Evolutionary conservation across 2,113 vertebrate genomes (phyloP), one percentile per base, ranked within the genome.

Genomic region (Glaucidium brasilianum): DNA sequence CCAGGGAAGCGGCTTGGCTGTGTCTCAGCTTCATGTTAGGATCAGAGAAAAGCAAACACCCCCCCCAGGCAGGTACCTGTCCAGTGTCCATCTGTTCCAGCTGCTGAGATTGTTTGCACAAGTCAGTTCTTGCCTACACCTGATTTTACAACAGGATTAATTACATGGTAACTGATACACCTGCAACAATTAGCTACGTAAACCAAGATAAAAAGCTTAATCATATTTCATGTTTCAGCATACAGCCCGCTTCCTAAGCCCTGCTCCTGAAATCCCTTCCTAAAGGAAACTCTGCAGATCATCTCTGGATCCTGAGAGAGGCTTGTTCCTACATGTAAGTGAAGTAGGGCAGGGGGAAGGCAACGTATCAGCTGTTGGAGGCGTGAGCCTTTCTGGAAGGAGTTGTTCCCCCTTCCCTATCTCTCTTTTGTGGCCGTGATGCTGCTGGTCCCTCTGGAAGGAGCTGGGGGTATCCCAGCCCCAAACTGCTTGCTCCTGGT

Each of bases 51-150:
- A 41, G 23, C 49, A 74, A 30, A 23, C 76, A 21, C 0, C 50
- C 34, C 3, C 3, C 4, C 45, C 45, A 47, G 16, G 62, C 49
- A 2, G 10, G 3, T 69, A 29, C 9, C 49, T 15, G 27, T 53
- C 3, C 3, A 3, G 69, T 68, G 92, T 90, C 85, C 91, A 20
- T 58, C 80, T 84, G 88, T 49, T 49, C 87, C 89, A 74, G 59
- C 90, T 22, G 37, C 67, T 88, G 17, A 0, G 16, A 3, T 41
- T 87, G 73, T 96, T 94, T 84, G 96, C 85, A 56, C 82, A 23
- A 72, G 89, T 74, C 94, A 66, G 87, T 92, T 95, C 96, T 91
- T 80, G 96, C 95, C 94, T 95, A 76, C 90, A 27, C 85, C 73
- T 75, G 71, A 4, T 55, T 69, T 89, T 94, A 66, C 87, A 55